Conservation (phyloP, 2,888 invertebrate genomes). For the Rhimphoctona megacephalus region DNA sequence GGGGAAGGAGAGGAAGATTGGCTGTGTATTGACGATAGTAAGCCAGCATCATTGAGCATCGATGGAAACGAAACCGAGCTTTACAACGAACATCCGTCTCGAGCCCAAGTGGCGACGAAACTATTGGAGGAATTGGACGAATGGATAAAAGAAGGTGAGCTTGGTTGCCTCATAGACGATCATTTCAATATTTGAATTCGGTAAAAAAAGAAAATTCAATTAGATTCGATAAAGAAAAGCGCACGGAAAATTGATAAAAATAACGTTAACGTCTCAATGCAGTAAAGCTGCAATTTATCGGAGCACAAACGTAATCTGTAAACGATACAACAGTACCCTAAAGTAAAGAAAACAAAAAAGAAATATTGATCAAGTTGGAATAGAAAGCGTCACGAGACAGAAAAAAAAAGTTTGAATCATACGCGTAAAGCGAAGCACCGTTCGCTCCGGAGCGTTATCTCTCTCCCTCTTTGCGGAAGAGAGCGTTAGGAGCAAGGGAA, state of each 20-base stretch:
- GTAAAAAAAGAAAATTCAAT: not conserved
- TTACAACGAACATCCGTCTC: slow-evolving; percentile 79
- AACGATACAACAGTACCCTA: not conserved
- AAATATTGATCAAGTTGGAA: slow-evolving; percentile 19
- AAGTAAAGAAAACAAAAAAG: slow-evolving; percentile 1
- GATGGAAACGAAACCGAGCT: slow-evolving; percentile 74
- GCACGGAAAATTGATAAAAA: not conserved
- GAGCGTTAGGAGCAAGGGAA: slow-evolving; percentile 14
- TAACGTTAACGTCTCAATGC: not conserved
- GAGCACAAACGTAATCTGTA: slow-evolving; percentile 1
- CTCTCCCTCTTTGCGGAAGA: slow-evolving; percentile 26
- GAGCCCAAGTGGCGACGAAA: slow-evolving; percentile 88
- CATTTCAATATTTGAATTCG: not conserved
- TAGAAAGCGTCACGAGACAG: slow-evolving; percentile 50
- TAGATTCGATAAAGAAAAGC: not conserved
- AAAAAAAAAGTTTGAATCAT: slow-evolving; percentile 39
- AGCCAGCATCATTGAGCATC: slow-evolving; percentile 73
- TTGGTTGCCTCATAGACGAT: not conserved
- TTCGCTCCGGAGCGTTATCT: slow-evolving; percentile 43
- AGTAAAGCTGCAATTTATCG: not conserved
- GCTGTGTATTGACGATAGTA: slow-evolving; percentile 81
- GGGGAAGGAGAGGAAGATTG: slow-evolving; percentile 81
- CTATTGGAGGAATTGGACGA: slow-evolving; percentile 89
- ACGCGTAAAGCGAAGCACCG: slow-evolving; percentile 36
- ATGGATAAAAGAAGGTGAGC: slow-evolving; percentile 89